Base-by-base conservation (phyloP, 1,140 invertebrate genomes). In the Oedothorax gibbosus region DNA sequence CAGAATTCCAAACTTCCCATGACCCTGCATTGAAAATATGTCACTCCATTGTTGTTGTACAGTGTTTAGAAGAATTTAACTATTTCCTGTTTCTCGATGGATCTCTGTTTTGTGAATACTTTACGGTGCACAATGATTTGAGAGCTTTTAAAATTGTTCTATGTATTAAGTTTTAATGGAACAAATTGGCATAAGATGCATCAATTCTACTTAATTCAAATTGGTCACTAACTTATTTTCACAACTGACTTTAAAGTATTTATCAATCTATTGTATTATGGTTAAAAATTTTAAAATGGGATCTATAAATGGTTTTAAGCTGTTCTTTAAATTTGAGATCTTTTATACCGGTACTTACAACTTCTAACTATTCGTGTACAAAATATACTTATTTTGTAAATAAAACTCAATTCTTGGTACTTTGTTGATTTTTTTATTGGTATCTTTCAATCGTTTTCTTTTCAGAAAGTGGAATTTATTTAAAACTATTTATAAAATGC, bases 361-460 rank as follows among this genome's bases (percentile, higher is more conserved):
- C 50, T 51, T 53, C 18, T 18, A 53, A 15, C 1, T 35, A 35
- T 35, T 64, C 20, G 18, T 77, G 71, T 73, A 77, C 60, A 77
- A 77, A 64, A 11, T 51, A 18, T 20, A 53, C 51, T 64, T 77
- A 62, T 77, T 77, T 60, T 77, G 75, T 77, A 77, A 77, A 77
- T 77, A 77, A 77, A 77, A 77, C 15, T 35, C 12, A 20, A 15
- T 75, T 75, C 53, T 15, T 35, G 14, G 18, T 71, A 51, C 11
- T 12, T 11, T 15, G 2, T 71, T 50, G 21, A 14, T 51, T 11
- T 71, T 54, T 56, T 12, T 73, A 9, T 56, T 56, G 12, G 51
- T 15, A 18, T 8, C 15, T 11, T 71, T 51, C 11, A 6, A 35
- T 66, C 64, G 49, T 21, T 66, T 18, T 21, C 18, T 66, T 66